Base-by-base conservation (phyloP, 2,888 invertebrate species). In the Kryphioiulus occultus region DNA sequence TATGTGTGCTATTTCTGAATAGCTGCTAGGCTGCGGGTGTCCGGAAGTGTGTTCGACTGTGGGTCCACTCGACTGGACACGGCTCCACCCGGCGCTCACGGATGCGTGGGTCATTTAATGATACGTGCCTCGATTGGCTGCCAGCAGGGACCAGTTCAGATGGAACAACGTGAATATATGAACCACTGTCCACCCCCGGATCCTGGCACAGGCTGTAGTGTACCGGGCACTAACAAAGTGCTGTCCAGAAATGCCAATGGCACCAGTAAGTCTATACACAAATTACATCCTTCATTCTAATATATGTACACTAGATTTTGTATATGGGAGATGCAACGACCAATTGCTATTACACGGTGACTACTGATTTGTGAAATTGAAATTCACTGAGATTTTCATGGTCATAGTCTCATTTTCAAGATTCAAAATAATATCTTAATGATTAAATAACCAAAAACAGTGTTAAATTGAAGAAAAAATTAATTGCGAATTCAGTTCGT, bases 241-340 rank as follows among this genome's bases (percentile, higher is more conserved):
- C 88, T 89, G 87, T 88, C 89, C 87, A 87, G 89, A 89, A 89
- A 89, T 88, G 87, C 88, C 35, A 89, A 89, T 88, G 89, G 89
- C 88, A 89, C 89, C 88, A 89, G 89, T 89, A 89, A 89, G 89
- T 89, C 53, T 19, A 59, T 17, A 47, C 59, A 53, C 30, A 39
- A 9, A 42, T 86, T 86, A 26, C 47, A 47, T 86, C 47, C 47
- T 53, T 53, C 7, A n/a, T n/a, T 86, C 26, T 86, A 47, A 12
- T 47, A 86, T 86, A n/a, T 86, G n/a, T n/a, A n/a, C n/a, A n/a
- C n/a, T n/a, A 15, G 15, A 47, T 68, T 22, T 68, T 26, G 1
- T 9, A 22, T 68, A 26, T 22, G 22, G 35, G 68, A 22, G 47
- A 2, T 47, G 47, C 12, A 47, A 35, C 35, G 35, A 7, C 35